Evolutionary conservation across 2,888 invertebrate species (phyloP), one percentile per base, ranked within the genome.

Genomic region (Apoderus coryli): DNA sequence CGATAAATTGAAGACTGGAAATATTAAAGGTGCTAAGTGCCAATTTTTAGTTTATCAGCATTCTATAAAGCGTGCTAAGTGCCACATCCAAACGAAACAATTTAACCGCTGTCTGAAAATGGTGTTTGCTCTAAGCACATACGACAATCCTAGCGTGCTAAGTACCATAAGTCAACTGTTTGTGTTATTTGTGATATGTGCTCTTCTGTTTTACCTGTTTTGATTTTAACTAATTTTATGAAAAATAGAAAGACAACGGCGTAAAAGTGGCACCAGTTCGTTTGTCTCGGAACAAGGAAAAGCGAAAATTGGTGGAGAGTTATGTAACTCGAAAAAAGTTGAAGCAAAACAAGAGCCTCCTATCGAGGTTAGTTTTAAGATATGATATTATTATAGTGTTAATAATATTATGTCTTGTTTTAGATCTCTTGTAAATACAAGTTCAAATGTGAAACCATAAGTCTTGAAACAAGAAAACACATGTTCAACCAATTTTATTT

Each of bases 241-340:
- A n/a, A n/a, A n/a, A n/a, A n/a, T n/a, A n/a, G n/a, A n/a, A n/a
- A n/a, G n/a, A n/a, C n/a, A n/a, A n/a, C n/a, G n/a, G n/a, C n/a
- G n/a, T n/a, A n/a, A n/a, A n/a, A 25, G 9, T 26, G 13, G 26
- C 10, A 14, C 14, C 13, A 13, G 16, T 16, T 27, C 27, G 19
- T 27, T 27, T 27, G 27, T 27, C 19, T 27, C 12, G 2, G 16
- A 19, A 19, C 27, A 27, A 27, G 22, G 27, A 11, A 16, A 27
- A 27, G 27, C 16, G 7, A 27, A 27, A 27, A 27, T 27, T 27
- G 27, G 19, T 19, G 27, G 27, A 27, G 19, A 19, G 11, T 19
- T 27, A 10, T 27, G 16, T 27, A 12, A 16, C 3, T 19, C 3
- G 27, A 12, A 19, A 6, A 15, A 16, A 19, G 11, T 16, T 16